Evolutionary conservation across 2,113 vertebrate species (phyloP).

Genomic region (Psilopsiagon aurifrons): DNA sequence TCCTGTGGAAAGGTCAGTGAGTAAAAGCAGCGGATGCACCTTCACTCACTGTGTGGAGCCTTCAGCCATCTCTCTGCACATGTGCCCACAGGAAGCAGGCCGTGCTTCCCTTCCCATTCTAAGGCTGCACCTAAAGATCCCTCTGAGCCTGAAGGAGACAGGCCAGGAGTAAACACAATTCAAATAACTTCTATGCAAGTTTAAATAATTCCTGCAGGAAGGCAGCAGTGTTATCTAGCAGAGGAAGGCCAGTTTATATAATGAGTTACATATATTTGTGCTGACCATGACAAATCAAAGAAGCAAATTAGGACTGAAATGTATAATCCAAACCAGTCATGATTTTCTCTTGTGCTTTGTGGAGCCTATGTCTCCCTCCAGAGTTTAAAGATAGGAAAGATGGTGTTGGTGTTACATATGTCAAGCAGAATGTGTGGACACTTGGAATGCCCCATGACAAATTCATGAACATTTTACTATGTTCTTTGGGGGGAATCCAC

Average conservation of each 20-base stretch:
- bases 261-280: background rate
- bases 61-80: background rate
- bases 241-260: background rate
- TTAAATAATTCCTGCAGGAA: background rate
- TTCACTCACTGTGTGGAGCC: background rate
- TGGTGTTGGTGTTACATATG: background rate
- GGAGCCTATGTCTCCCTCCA: slow-evolving; percentile 51
- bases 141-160: background rate
- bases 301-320: background rate
- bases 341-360: background rate
- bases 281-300: background rate
- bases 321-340: background rate
- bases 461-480: background rate
- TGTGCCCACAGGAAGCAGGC: background rate
- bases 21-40: background rate
- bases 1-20: background rate
- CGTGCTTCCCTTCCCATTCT: background rate
- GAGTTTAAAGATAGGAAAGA: slow-evolving; percentile 33
- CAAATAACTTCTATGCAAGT: background rate
- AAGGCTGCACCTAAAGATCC: background rate
- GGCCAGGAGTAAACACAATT: background rate
- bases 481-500: background rate
- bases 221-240: background rate
- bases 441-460: slow-evolving; percentile 4
- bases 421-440: background rate